phyloP scores from a whole-genome alignment of 2,888 invertebrate species.

The Caenorhabditis becei region DNA sequence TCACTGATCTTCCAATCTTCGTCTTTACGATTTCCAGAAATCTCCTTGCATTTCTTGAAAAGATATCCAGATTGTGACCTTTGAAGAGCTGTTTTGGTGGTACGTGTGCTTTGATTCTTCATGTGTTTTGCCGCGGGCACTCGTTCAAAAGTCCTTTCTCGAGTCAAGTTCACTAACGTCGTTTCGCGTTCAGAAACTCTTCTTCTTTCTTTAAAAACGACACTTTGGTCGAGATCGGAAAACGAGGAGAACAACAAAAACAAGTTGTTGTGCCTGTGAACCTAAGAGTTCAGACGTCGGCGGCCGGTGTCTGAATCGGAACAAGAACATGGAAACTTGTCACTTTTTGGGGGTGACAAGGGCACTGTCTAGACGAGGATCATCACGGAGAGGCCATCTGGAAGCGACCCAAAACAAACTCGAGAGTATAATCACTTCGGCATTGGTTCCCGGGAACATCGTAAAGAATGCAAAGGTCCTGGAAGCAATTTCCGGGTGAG shows the following conservation, averaged over 20 bases:
- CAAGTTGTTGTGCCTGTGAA: too few relatives aligned
- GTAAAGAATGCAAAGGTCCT: slow-evolving; percentile 3
- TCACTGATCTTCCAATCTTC: not conserved
- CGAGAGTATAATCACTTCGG: not conserved
- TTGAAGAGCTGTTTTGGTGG: not conserved
- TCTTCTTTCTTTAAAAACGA: not conserved
- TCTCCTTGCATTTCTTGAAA: not conserved
- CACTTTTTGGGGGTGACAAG: not conserved
- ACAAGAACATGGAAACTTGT: too few relatives aligned
- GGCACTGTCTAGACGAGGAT: not conserved
- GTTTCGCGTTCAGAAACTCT: too few relatives aligned
- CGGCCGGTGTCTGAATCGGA: too few relatives aligned
- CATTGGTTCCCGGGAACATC: not conserved
- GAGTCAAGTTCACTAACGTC: not conserved
- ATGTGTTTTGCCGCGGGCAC: not conserved
- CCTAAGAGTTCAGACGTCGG: too few relatives aligned
- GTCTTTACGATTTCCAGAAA: not conserved
- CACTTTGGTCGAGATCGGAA: too few relatives aligned
- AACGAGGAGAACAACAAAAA: too few relatives aligned
- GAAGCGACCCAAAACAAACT: not conserved
- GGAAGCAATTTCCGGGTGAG: slow-evolving; percentile 12
- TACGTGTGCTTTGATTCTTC: not conserved
- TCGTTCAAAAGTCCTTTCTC: not conserved
- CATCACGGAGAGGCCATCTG: not conserved
- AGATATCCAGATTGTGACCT: not conserved